phyloP scores from a whole-genome alignment of 2,797 vertebrate genomes.

The Bryconaethiops microstoma region DNA sequence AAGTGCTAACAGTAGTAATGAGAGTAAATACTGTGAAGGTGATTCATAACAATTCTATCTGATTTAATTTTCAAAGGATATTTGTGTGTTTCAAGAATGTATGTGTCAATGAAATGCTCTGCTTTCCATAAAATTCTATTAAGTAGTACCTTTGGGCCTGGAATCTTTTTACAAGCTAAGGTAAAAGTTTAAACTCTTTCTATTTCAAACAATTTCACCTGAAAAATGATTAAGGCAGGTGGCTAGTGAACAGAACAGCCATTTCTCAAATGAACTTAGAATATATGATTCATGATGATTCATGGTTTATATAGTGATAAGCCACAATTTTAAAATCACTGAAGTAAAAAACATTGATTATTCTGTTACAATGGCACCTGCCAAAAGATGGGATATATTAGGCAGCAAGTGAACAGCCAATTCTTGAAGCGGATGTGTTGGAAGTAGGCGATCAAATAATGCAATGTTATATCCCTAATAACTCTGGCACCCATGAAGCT shows the following conservation, averaged over 20 bases:
- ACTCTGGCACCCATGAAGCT: background rate
- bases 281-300: background rate
- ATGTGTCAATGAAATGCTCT: background rate
- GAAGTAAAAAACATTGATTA: too few species aligned
- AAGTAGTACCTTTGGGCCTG: background rate
- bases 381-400: too few species aligned
- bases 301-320: background rate
- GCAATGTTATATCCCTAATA: background rate
- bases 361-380: too few species aligned
- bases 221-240: background rate
- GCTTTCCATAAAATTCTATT: background rate
- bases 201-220: background rate
- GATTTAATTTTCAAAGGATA: background rate
- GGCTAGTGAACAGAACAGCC: background rate
- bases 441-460: too few species aligned
- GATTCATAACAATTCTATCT: background rate
- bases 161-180: background rate
- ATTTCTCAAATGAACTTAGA: background rate
- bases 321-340: too few species aligned
- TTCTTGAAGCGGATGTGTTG: too few species aligned
- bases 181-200: background rate
- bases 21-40: background rate
- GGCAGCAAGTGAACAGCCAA: too few species aligned
- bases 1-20: background rate
- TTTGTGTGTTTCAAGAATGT: background rate